Evolutionary conservation across 2,113 vertebrate genomes (phyloP).

Genomic region (Dasyornis broadbenti): DNA sequence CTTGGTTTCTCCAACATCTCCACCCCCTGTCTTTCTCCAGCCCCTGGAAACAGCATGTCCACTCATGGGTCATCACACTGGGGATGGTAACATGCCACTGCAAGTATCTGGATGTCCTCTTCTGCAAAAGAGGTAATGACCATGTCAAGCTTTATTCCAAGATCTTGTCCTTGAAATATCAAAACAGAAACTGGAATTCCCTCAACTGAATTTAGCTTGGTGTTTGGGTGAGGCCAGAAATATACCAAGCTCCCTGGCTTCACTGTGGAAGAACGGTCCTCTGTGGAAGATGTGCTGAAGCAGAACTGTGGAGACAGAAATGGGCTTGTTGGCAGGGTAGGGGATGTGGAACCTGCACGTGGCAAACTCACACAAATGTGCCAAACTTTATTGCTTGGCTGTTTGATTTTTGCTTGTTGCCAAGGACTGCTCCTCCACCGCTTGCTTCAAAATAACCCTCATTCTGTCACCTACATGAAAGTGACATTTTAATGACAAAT

Average conservation of each 20-base stretch:
- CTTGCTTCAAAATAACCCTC: not conserved
- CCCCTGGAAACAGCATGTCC: not conserved
- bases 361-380: not conserved
- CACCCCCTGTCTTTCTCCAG: not conserved
- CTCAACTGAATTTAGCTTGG: not conserved
- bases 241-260: not conserved
- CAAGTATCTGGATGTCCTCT: not conserved
- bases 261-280: accelerated
- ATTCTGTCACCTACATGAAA: not conserved
- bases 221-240: not conserved
- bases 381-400: not conserved
- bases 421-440: not conserved
- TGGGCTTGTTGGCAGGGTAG: not conserved
- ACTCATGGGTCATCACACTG: not conserved
- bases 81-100: not conserved
- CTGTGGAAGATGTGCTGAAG: not conserved
- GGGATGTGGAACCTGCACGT: not conserved
- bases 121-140: not conserved
- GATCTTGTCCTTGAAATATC: not conserved
- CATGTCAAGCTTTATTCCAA: not conserved
- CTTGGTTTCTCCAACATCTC: not conserved
- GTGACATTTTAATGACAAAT: not conserved
- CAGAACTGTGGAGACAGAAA: not conserved
- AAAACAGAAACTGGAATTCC: not conserved
- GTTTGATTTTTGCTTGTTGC: not conserved